Percentiles rank a stretch among this genome's conserved stretches.
Evolutionary conservation across 2,888 invertebrate genomes (phyloP).

Genomic region (Rotaria sp.): DNA sequence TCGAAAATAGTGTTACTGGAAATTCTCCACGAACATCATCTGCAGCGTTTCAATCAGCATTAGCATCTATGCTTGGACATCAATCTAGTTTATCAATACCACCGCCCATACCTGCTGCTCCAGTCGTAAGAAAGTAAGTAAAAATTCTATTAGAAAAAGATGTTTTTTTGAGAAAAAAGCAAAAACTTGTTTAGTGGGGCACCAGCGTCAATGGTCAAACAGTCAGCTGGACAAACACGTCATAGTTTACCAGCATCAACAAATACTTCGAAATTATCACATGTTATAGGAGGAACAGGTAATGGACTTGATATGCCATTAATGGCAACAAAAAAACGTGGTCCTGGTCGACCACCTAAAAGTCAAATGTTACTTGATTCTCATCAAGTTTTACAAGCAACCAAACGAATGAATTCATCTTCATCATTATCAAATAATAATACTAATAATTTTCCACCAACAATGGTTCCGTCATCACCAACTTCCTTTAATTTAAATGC

Average conservation of each 20-base stretch:
- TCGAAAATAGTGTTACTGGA: background rate
- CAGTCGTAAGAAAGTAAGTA: background rate
- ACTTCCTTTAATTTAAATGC: background rate
- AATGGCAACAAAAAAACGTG: background rate
- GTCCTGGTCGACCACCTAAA: constrained; percentile 5
- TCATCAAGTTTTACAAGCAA: background rate
- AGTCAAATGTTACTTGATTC: background rate
- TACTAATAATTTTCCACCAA: background rate
- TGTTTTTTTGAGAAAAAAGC: no score
- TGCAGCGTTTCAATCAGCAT: background rate
- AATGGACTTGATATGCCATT: background rate
- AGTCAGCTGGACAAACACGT: background rate
- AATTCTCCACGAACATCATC: background rate
- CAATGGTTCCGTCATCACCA: background rate
- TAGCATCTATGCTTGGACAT: constrained; percentile 2
- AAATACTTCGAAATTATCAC: background rate
- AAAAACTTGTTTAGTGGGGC: background rate
- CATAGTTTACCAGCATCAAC: background rate
- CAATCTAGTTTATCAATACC: background rate
- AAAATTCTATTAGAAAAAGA: background rate
- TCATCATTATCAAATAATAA: background rate
- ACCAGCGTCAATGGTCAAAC: background rate
- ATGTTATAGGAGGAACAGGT: background rate
- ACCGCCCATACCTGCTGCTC: background rate
- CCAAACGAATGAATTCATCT: background rate